Evolutionary conservation across 2,113 vertebrate species (phyloP), one percentile per base, ranked within the genome.

Genomic region (Pseudonaja textilis): DNA sequence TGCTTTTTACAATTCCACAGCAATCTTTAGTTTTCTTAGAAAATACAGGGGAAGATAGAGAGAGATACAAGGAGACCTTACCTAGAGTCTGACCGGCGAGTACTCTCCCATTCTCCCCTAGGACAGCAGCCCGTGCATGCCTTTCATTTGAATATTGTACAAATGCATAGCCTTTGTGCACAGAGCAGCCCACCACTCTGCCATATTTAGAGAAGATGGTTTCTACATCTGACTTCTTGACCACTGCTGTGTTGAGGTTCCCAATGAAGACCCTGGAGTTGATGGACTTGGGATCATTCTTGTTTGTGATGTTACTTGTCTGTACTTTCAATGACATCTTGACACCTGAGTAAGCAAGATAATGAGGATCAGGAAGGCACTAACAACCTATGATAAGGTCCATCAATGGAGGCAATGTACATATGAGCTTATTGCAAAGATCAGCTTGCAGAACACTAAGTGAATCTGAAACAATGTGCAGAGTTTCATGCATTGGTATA

Each of bases 241-340:
- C 99, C 97, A 99, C 97, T 0, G 98, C 98, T 22, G 99, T 99
- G 97, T 99, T 99, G 89, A 99, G 98, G 96, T 99, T 99, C 90
- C 99, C 99, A 42, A 99, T 99, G 95, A 99, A 99, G 95, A 99
- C 99, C 34, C 99, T 97, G 8, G 99, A 99, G 96, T 99, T 99
- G 97, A 99, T 98, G 90, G 99, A 99, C 94, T 98, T 99, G 91
- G 98, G 98, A 95, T 99, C 99, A 26, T 98, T 99, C 97, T 99
- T 99, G 98, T 99, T 99, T 9, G 99, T 99, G 96, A 99, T 98
- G 89, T 99, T 99, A 93, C 99, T 99, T 3, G 99, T 99, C 96
- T 98, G 98, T 85, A 98, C 98, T 96, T 99, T 99, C 96, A 99
- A 94, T 88, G 99, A 99, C 99, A 99, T 99, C 97, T 96, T 97